Conservation (phyloP, 2,888 invertebrate genomes). For the Orchesella flavescens region DNA sequence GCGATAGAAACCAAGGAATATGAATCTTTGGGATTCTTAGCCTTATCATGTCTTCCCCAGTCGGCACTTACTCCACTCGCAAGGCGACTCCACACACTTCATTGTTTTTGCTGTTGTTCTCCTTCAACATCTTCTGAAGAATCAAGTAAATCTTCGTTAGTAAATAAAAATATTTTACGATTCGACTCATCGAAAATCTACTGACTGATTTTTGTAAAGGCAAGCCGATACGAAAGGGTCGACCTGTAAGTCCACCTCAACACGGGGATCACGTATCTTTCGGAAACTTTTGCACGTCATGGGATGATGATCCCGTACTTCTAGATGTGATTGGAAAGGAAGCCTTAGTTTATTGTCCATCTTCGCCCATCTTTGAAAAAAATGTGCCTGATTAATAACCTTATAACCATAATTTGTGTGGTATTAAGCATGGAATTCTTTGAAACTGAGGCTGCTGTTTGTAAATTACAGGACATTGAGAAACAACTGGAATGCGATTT, state of each 20-base stretch:
- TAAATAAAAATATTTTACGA: no score
- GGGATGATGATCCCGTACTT: slow-evolving; percentile 72
- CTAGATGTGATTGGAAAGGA: slow-evolving; percentile 72
- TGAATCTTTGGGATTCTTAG: slow-evolving; percentile 70
- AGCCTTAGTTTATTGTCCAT: slow-evolving; percentile 67
- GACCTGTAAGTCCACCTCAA: neutral
- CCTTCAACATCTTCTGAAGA: slow-evolving; percentile 71
- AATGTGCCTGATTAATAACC: neutral
- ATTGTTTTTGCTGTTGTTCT: slow-evolving; percentile 71
- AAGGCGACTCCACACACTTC: slow-evolving; percentile 70
- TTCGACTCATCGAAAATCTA: no score
- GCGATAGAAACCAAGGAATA: slow-evolving; percentile 64
- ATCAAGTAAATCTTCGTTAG: slow-evolving; percentile 55
- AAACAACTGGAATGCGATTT: neutral
- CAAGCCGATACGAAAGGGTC: no score
- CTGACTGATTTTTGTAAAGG: no score
- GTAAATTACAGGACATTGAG: neutral
- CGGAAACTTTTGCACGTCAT: slow-evolving; percentile 65
- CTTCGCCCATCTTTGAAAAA: slow-evolving; percentile 35
- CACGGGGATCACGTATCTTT: neutral
- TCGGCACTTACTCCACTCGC: slow-evolving; percentile 70
- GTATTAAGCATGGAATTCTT: no score
- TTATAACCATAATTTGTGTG: no score
- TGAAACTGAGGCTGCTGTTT: neutral
- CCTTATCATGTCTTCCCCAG: slow-evolving; percentile 71